phyloP scores from a whole-genome alignment of 2,113 vertebrate species.

The Hemichromis elongatus region DNA sequence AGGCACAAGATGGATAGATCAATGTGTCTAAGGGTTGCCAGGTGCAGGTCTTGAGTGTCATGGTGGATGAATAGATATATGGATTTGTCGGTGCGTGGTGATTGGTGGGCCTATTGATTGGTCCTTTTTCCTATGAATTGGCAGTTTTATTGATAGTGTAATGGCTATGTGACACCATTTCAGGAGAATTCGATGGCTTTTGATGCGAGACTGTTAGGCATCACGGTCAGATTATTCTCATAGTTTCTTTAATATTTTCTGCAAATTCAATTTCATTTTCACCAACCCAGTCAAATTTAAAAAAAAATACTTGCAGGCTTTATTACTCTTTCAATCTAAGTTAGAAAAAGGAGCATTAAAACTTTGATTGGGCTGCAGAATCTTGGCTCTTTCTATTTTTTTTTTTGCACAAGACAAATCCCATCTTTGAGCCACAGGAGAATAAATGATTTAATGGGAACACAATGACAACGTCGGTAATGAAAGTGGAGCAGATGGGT shows the following conservation, averaged over 20 bases:
- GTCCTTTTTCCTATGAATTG: constrained; percentile 10
- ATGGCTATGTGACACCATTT: constrained; percentile 32
- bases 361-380: not conserved
- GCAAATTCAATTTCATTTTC: not conserved
- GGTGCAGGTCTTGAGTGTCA: constrained; percentile 20
- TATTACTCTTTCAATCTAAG: not conserved
- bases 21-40: constrained; percentile 38
- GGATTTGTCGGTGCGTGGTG: constrained; percentile 31
- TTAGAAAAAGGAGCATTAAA: not conserved
- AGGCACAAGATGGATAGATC: constrained; percentile 25
- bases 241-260: not conserved
- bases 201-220: not conserved
- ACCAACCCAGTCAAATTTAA: not conserved
- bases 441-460: not conserved
- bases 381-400: not conserved
- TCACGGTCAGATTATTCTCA: not conserved
- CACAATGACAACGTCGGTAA: not conserved
- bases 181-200: constrained; percentile 11
- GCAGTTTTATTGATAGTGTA: constrained; percentile 36
- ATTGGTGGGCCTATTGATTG: constrained; percentile 53
- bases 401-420: not conserved
- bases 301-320: not conserved
- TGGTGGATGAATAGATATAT: constrained; percentile 44
- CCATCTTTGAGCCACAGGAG: not conserved
- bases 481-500: constrained; percentile 35